Conservation (phyloP, 2,797 vertebrate genomes). For the Acanthopagrus latus region DNA sequence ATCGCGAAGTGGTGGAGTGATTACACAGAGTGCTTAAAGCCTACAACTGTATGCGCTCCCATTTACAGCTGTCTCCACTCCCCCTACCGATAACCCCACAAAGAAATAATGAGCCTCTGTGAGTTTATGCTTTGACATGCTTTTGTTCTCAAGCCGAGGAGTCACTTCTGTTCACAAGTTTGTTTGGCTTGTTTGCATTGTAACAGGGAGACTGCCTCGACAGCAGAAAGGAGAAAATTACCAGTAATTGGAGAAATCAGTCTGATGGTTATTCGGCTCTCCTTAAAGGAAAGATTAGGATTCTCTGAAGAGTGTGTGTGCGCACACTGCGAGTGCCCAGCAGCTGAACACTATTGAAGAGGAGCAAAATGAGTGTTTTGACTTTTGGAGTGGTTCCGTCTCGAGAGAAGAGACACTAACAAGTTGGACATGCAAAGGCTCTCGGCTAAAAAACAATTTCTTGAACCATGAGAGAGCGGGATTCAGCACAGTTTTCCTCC, state of each 20-base stretch:
- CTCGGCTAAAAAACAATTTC: not conserved
- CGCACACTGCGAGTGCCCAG: conserved; percentile 16
- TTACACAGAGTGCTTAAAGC: conserved; percentile 52
- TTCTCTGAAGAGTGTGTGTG: conserved; percentile 25
- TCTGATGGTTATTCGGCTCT: conserved; percentile 50
- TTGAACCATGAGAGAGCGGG: not conserved
- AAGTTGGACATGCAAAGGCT: conserved; percentile 26
- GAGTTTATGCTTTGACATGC: conserved; percentile 20
- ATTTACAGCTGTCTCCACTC: conserved; percentile 44
- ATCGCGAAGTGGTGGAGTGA: conserved; percentile 34
- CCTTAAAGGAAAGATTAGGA: conserved; percentile 64
- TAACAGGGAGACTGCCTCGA: conserved; percentile 17
- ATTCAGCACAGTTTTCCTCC: not conserved
- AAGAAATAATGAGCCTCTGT: conserved; percentile 53
- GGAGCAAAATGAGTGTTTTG: conserved; percentile 53
- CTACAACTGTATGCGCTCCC: conserved; percentile 24
- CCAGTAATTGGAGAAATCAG: conserved; percentile 53
- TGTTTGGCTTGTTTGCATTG: conserved; percentile 42
- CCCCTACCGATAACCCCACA: conserved; percentile 26
- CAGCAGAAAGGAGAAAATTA: conserved; percentile 43
- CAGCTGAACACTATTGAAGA: conserved; percentile 60
- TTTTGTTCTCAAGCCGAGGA: conserved; percentile 25
- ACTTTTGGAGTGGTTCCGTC: conserved; percentile 45
- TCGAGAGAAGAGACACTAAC: conserved; percentile 37
- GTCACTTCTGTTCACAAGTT: conserved; percentile 36